phyloP scores from a whole-genome alignment of 2,888 invertebrate species.

The Ectemnius continuus region DNA sequence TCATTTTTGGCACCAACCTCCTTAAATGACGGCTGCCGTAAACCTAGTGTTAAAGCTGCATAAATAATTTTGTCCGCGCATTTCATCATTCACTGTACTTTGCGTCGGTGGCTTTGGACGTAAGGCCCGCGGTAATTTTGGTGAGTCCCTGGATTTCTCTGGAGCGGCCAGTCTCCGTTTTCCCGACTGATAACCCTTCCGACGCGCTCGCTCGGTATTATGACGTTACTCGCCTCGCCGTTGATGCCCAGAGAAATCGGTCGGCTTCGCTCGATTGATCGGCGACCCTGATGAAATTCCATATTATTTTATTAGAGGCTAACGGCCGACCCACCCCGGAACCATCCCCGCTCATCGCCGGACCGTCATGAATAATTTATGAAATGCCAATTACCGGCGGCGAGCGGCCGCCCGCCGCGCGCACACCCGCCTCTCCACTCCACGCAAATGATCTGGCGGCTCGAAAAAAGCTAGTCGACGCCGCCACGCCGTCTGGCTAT shows the following conservation, averaged over 20 bases:
- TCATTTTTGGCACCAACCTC: too few relatives aligned
- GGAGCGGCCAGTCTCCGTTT: slow-evolving; percentile 21
- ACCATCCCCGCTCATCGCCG: background rate
- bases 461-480: too few relatives aligned
- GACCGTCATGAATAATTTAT: slow-evolving; percentile 44
- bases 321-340: background rate
- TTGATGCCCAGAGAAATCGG: slow-evolving; percentile 39
- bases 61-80: too few relatives aligned
- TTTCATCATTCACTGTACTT: too few relatives aligned
- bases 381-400: slow-evolving; percentile 27
- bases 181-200: slow-evolving; percentile 44
- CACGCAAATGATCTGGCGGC: too few relatives aligned
- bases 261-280: slow-evolving; percentile 46
- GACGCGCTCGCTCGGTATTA: slow-evolving; percentile 31
- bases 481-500: too few relatives aligned
- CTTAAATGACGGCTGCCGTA: too few relatives aligned
- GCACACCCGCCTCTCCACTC: background rate
- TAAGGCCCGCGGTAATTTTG: slow-evolving; percentile 39
- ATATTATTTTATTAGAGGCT: slow-evolving; percentile 43
- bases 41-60: too few relatives aligned
- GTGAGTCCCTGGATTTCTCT: slow-evolving; percentile 38
- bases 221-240: slow-evolving; percentile 34
- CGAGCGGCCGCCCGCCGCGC: too few relatives aligned
- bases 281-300: slow-evolving; percentile 10
- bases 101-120: too few relatives aligned